Percentiles rank a stretch among this genome's conserved stretches.
Conservation (phyloP, 2,888 invertebrate species). For the Hipparchia semele region DNA sequence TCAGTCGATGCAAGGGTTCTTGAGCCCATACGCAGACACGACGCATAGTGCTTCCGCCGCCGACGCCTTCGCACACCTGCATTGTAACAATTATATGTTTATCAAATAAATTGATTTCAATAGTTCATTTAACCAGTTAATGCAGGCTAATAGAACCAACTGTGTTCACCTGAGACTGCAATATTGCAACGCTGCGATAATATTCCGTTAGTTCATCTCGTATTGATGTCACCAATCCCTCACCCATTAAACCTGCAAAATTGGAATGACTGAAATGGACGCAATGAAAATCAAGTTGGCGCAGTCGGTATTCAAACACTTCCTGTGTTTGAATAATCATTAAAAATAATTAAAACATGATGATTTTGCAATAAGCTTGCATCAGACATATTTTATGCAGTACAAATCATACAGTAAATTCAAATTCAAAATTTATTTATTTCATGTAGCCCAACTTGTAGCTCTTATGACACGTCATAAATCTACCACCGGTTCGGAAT, state of each 20-base stretch:
- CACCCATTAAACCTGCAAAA: conserved; percentile 87
- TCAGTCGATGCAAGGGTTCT: conserved; percentile 90
- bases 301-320: neutral
- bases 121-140: neutral
- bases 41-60: conserved; percentile 85
- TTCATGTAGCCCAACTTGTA: too few relatives aligned
- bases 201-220: conserved; percentile 94
- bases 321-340: too few relatives aligned
- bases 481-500: too few relatives aligned
- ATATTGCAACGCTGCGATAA: conserved; percentile 92
- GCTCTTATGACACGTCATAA: too few relatives aligned
- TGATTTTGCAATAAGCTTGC: too few relatives aligned
- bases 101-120: neutral
- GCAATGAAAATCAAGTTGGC: neutral
- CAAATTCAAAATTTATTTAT: too few relatives aligned
- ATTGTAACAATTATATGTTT: neutral
- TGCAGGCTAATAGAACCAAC: neutral
- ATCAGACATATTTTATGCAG: too few relatives aligned
- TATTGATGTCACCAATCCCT: conserved; percentile 93
- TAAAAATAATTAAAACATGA: too few relatives aligned
- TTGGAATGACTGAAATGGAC: neutral
- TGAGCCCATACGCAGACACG: conserved; percentile 92
- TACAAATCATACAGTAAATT: too few relatives aligned
- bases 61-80: conserved; percentile 68
- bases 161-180: conserved; percentile 90